Base-by-base conservation (phyloP, 1,140 invertebrate species). In the Danaus melanippus region DNA sequence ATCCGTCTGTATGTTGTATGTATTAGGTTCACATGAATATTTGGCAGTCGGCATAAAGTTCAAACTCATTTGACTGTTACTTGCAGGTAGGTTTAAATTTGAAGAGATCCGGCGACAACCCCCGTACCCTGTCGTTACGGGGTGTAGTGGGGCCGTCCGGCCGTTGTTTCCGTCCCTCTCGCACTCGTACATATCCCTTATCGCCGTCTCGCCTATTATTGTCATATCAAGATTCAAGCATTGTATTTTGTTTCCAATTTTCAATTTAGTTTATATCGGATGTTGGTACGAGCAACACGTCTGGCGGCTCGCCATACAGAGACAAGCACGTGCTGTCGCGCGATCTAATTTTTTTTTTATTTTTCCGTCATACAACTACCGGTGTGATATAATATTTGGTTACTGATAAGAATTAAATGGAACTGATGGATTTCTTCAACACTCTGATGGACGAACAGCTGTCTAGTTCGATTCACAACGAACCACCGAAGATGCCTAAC, bases 211-310 rank as follows among this genome's bases (percentile, higher is more conserved):
- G 68, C 74, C 75, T 80, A 76, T 83, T 83, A 85, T 85, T 85
- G 78, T 82, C 79, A 85, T 83, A 83, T 84, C 76, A 82, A 81
- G 76, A 85, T 85, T 78, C 72, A 78, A 82, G 74, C 73, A 79
- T 79, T 79, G 78, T 77, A 83, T 81, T 84, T 85, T 84, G 76
- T 85, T 85, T 85, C 78, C 76, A 84, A 84, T 86, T 83, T 86
- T 84, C 75, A 79, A 86, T 83, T 86, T 81, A 86, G 80, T 86
- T 83, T 80, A 84, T 79, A 79, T 79, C 74, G 74, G 74, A 80
- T 82, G 76, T 83, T 81, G 76, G 80, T 74, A 73, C 75, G 76
- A 67, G 76, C 39, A 76, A 75, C 72, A 81, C 79, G 80, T 83
- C 69, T 80, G 74, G 71, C 76, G 64, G 66, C 47, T 64, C 63